Evolutionary conservation across 2,888 invertebrate genomes (phyloP).

Genomic region (Tuta absoluta): DNA sequence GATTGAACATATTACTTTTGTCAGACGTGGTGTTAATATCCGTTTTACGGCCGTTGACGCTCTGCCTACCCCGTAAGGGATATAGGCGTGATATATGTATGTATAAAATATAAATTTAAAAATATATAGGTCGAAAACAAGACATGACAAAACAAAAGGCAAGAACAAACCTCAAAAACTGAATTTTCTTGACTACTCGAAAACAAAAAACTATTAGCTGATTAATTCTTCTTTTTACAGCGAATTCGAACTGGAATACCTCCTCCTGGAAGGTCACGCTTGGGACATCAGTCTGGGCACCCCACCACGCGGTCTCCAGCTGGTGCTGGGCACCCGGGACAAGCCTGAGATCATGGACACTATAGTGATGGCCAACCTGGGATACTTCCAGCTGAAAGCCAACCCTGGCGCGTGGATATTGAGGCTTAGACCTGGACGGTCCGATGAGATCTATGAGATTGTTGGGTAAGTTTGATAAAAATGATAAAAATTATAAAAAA

Average conservation of each 20-base stretch:
- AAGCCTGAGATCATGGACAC: conserved; percentile 93
- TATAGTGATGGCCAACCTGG: conserved; percentile 99
- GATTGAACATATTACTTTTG: too few relatives aligned
- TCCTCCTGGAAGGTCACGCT: conserved; percentile 97
- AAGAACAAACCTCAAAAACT: background rate
- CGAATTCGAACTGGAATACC: conserved; percentile 97
- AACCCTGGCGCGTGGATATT: conserved; percentile 98
- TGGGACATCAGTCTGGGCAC: conserved; percentile 95
- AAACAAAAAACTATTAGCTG: background rate
- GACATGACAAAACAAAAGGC: too few relatives aligned
- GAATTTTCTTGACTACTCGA: background rate
- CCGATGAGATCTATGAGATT: conserved; percentile 97
- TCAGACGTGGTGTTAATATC: too few relatives aligned
- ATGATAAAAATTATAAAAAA: conserved; percentile 33
- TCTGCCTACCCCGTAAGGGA: too few relatives aligned
- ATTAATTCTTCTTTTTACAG: conserved; percentile 70
- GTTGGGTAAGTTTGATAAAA: conserved; percentile 82
- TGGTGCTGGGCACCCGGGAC: conserved; percentile 93
- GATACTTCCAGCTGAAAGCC: conserved; percentile 97
- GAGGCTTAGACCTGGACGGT: conserved; percentile 94
- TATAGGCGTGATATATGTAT: too few relatives aligned
- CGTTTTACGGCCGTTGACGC: too few relatives aligned
- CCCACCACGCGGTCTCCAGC: conserved; percentile 98
- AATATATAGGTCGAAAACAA: too few relatives aligned
- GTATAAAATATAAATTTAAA: too few relatives aligned